Percentiles rank a stretch among this genome's conserved stretches.
Evolutionary conservation across 2,888 invertebrate species (phyloP).

Genomic region (Eupithecia insigniata): DNA sequence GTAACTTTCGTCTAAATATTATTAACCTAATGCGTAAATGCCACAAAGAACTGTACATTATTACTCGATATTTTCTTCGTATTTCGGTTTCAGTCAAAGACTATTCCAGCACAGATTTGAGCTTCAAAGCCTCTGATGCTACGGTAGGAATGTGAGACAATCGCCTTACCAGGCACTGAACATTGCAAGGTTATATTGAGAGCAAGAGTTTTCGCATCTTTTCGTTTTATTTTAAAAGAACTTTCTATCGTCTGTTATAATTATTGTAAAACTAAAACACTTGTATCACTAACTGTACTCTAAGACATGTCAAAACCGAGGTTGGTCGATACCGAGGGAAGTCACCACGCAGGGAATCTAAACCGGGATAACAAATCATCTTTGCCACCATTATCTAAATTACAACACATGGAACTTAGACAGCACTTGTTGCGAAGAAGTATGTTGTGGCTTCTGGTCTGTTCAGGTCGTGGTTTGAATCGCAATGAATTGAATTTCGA

Average conservation of each 20-base stretch:
- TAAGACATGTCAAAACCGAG: no score
- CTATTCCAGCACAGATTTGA: not conserved
- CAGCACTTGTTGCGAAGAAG: conserved; percentile 53
- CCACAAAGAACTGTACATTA: not conserved
- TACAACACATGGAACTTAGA: conserved; percentile 53
- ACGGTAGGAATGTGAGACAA: not conserved
- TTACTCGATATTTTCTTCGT: not conserved
- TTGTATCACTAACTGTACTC: no score
- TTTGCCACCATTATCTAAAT: conserved; percentile 76
- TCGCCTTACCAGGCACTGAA: not conserved
- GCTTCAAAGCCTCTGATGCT: not conserved
- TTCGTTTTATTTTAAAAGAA: not conserved
- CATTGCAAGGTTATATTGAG: not conserved
- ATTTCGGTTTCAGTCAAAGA: not conserved
- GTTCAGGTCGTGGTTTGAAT: conserved; percentile 44
- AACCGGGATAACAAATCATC: no score
- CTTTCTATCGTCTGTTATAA: conserved; percentile 61
- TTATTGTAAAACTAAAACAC: no score
- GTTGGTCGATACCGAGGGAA: no score
- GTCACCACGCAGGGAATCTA: no score
- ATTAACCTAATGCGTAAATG: not conserved
- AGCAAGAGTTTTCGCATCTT: not conserved
- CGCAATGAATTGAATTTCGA: conserved; percentile 38
- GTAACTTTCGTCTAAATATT: not conserved
- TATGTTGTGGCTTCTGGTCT: conserved; percentile 40